Base-by-base conservation (phyloP, 92 coral and sea anemone species). In the Palythoa caribaeorum region DNA sequence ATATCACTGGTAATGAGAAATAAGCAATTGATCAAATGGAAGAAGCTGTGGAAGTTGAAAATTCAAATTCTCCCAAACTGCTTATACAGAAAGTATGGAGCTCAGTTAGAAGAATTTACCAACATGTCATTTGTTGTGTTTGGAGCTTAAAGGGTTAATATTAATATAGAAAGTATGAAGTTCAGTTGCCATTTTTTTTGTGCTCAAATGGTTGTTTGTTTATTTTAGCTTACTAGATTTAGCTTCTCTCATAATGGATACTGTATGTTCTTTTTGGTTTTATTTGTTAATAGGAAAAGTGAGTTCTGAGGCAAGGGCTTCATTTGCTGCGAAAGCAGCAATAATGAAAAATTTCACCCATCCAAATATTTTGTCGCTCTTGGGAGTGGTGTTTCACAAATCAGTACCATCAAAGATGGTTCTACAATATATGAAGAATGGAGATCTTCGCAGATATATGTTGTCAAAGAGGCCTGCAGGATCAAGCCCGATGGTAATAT, bases 351-450 rank as follows among this genome's bases (percentile, higher is more conserved):
- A 71, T 76, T 80, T 92, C 1, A 20, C 79, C 38, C 98, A 94
- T 72, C 98, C 97, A n/a, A 88, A 92, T 72, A 75, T 94, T 14
- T 63, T 91, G 35, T 52, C 92, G 20, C 95, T 93, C 13, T 76
- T 94, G 44, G 98, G 98, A 3, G 93, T 91, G 38, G 93, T 92
- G 3, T 78, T 94, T 39, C 91, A 89, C 7, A 90, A 90, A 38
- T 71, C 93, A 6, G 85, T 93, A 6, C 90, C 94, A 65, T 92
- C 94, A 50, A 87, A 92, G 83, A 59, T 94, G 12, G 80, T 92
- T 1, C 73, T 84, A 40, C 94, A 89, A 12, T 87, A 88, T 40
- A 87, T 75, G 57, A 84, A 84, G 79, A 86, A 87, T 78, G 90
- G 89, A 1, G 93, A 83, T 66, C 90, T 94, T 1, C 78, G 80